phyloP scores from a whole-genome alignment of 2,888 invertebrate genomes.

The Euproctis similis region DNA sequence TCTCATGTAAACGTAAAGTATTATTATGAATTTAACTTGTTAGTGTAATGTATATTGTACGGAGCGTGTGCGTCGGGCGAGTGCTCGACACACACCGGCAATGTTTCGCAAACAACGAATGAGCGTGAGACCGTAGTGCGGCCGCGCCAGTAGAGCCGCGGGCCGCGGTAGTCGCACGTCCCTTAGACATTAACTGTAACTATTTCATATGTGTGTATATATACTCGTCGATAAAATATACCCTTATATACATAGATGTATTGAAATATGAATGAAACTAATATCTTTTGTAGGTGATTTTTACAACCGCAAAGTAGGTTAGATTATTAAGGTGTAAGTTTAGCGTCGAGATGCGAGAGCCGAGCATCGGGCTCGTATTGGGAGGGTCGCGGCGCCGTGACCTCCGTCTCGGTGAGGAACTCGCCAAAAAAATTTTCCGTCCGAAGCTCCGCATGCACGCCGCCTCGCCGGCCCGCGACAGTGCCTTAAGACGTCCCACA shows the following conservation, averaged over 20 bases:
- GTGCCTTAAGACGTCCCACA: slow-evolving; percentile 3
- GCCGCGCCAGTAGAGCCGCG: slow-evolving; percentile 62
- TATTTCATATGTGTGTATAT: slow-evolving; percentile 53
- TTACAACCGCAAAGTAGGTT: slow-evolving; percentile 76
- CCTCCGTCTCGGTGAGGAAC: slow-evolving; percentile 55
- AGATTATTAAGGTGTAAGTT: slow-evolving; percentile 64
- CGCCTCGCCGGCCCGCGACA: slow-evolving; percentile 5
- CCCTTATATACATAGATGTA: slow-evolving; percentile 73
- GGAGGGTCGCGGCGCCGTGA: slow-evolving; percentile 32
- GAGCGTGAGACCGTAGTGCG: slow-evolving; percentile 67
- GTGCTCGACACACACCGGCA: slow-evolving; percentile 59
- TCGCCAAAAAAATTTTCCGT: slow-evolving; percentile 70
- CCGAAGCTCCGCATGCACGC: slow-evolving; percentile 61
- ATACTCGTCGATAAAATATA: slow-evolving; percentile 71
- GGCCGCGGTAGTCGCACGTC: slow-evolving; percentile 51
- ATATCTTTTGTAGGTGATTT: slow-evolving; percentile 77
- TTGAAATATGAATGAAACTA: slow-evolving; percentile 73
- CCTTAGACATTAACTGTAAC: slow-evolving; percentile 55
- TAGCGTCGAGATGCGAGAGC: slow-evolving; percentile 62
- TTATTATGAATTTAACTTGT: slow-evolving; percentile 72
- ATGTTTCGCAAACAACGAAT: slow-evolving; percentile 77
- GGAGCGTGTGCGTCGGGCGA: slow-evolving; percentile 38
- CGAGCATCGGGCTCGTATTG: slow-evolving; percentile 50
- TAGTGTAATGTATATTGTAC: slow-evolving; percentile 55
- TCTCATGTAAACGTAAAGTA: slow-evolving; percentile 66